Conservation (phyloP, 2,797 vertebrate species). For the Phaenicophaeus curvirostris region DNA sequence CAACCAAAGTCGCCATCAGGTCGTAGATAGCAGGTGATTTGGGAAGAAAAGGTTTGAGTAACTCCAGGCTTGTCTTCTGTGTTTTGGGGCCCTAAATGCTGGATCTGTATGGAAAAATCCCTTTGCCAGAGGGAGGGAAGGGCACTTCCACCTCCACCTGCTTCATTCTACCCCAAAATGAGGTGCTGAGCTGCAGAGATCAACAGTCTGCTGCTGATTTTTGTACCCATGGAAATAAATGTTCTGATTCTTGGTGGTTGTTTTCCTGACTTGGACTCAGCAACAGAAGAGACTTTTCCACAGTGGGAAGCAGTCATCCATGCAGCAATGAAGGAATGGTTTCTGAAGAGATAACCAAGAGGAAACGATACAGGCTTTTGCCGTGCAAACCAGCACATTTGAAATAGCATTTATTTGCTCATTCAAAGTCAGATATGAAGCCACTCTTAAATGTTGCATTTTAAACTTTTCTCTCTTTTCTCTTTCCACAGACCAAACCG, state of each 20-base stretch:
- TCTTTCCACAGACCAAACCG: slow-evolving; percentile 82
- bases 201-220: background rate
- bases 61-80: background rate
- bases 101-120: background rate
- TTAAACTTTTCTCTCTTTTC: background rate
- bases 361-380: background rate
- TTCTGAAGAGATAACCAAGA: background rate
- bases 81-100: background rate
- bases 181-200: background rate
- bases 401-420: background rate
- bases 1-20: accelerated
- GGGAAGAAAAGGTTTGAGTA: background rate
- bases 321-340: background rate
- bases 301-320: background rate
- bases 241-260: background rate
- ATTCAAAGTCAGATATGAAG: background rate
- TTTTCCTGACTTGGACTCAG: background rate
- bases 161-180: background rate
- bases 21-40: background rate
- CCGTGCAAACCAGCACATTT: background rate
- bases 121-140: background rate
- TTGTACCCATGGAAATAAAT: background rate
- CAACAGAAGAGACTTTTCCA: background rate
- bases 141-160: background rate
- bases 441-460: background rate